Percentiles rank a stretch among this genome's conserved stretches.
phyloP scores from a whole-genome alignment of 2,797 vertebrate genomes.

The Notolepis coatsorum region DNA sequence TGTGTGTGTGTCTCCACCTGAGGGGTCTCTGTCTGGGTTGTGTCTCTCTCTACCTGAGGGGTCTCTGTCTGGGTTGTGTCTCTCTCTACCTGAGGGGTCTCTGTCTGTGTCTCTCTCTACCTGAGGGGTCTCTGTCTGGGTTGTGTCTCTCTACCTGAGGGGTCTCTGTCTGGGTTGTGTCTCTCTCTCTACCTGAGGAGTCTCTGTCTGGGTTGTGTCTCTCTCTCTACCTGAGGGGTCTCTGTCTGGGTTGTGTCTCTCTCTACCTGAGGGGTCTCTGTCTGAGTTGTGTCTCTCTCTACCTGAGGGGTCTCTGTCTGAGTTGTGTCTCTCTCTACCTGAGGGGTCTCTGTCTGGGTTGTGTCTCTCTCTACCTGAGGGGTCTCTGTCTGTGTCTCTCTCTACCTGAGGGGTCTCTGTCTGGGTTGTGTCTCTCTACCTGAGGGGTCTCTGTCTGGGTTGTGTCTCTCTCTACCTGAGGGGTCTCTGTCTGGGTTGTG shows the following conservation, averaged over 20 bases:
- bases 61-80: not conserved
- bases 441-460: conserved; percentile 91
- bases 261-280: conserved; percentile 91
- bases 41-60: not conserved
- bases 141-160: no score
- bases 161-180: conserved; percentile 93
- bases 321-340: conserved; percentile 97
- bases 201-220: conserved; percentile 93
- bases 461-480: conserved; percentile 95
- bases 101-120: not conserved
- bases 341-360: conserved; percentile 92
- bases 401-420: conserved; percentile 92
- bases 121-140: not conserved
- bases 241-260: conserved; percentile 93
- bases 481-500: conserved; percentile 93
- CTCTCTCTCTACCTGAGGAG: conserved; percentile 93
- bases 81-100: not conserved
- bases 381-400: conserved; percentile 93
- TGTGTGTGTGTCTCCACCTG: not conserved
- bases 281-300: conserved; percentile 95
- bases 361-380: conserved; percentile 94
- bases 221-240: conserved; percentile 94
- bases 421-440: conserved; percentile 97
- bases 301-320: conserved; percentile 92
- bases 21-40: not conserved